Percentiles rank a stretch among this genome's conserved stretches.
Conservation (phyloP, 2,797 vertebrate species). For the Sebastes variabilis region DNA sequence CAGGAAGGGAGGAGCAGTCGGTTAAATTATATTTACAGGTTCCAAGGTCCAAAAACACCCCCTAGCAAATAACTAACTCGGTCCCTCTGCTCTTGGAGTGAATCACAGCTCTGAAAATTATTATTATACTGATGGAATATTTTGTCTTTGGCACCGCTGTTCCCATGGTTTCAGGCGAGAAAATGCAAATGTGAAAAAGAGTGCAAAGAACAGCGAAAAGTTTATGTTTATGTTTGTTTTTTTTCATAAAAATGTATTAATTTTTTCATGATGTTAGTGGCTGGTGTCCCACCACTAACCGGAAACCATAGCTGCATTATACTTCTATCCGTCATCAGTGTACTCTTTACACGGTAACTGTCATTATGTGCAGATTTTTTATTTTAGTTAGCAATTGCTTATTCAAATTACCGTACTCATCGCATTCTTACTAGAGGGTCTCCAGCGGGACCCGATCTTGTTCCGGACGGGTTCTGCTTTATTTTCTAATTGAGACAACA, state of each 20-base stretch:
- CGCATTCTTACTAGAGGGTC: background rate
- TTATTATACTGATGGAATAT: conserved; percentile 49
- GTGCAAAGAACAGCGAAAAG: conserved; percentile 22
- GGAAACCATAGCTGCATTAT: background rate
- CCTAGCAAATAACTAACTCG: conserved; percentile 60
- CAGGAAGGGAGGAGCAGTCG: conserved; percentile 53
- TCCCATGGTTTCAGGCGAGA: conserved; percentile 30
- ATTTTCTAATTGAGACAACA: conserved; percentile 13
- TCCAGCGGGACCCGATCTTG: background rate
- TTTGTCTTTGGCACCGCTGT: conserved; percentile 30
- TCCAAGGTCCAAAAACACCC: conserved; percentile 66
- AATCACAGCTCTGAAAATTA: conserved; percentile 34
- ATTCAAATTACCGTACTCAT: background rate
- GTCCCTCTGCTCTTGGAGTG: conserved; percentile 28
- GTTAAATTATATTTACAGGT: conserved; percentile 71
- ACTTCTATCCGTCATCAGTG: background rate
- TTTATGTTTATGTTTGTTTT: background rate
- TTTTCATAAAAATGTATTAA: background rate
- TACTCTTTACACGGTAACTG: background rate
- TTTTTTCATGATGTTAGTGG: background rate
- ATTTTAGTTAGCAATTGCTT: background rate
- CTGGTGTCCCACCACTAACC: background rate
- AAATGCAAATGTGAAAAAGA: conserved; percentile 9
- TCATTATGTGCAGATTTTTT: background rate
- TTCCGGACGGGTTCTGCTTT: background rate